A percentile compares a stretch with the other conserved stretches of the same genome.
phyloP scores from a whole-genome alignment of 2,888 invertebrate genomes.

The Operophtera brumata region DNA sequence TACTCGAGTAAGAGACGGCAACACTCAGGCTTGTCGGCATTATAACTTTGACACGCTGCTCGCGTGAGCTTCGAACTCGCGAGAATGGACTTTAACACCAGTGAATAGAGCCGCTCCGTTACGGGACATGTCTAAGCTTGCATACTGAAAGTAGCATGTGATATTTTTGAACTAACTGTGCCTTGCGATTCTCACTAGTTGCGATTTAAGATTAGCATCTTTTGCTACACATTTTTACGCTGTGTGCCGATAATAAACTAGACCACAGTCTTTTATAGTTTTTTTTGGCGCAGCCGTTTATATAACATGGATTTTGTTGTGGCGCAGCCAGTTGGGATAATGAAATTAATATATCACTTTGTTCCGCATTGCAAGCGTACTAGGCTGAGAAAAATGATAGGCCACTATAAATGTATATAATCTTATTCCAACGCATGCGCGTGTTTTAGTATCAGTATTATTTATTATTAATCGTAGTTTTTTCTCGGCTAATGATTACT shows the following conservation, averaged over 20 bases:
- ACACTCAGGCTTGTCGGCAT: constrained; percentile 49
- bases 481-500: constrained; percentile 16
- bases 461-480: constrained; percentile 14
- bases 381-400: constrained; percentile 3
- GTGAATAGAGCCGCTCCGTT: constrained; percentile 10
- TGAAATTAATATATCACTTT: neutral
- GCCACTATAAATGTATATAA: neutral
- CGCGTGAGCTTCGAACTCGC: constrained; percentile 48
- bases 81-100: constrained; percentile 20
- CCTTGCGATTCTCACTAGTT: too few relatives aligned
- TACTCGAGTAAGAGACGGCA: constrained; percentile 86
- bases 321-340: constrained; percentile 4
- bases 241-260: too few relatives aligned
- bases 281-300: neutral
- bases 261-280: neutral
- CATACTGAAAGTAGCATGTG: neutral
- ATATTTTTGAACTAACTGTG: neutral
- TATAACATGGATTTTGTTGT: neutral
- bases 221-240: too few relatives aligned
- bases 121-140: constrained; percentile 11
- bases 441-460: constrained; percentile 30
- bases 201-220: too few relatives aligned
- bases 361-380: constrained; percentile 7
- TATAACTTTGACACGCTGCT: constrained; percentile 65
- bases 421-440: neutral